Evolutionary conservation across 2,797 vertebrate species (phyloP), one percentile per base, ranked within the genome.

Genomic region (Fratercula arctica): DNA sequence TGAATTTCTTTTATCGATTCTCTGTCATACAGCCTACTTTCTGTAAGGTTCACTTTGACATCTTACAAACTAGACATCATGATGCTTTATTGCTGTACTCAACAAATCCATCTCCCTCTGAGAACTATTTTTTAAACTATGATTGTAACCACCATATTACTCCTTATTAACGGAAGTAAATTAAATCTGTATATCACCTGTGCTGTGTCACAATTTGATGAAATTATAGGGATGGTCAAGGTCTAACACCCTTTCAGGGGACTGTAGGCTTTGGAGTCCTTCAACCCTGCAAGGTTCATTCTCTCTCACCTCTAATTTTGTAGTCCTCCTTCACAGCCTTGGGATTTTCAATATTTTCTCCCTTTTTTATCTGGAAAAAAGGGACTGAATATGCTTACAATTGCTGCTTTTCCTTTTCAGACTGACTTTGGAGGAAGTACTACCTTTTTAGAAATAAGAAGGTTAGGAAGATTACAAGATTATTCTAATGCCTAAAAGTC

Each of bases 1-100:
- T 80, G 64, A 87, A 37, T 68, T 91, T 91, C 64, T 93, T 94
- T 80, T 90, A 95, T 95, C 3, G 90, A 95, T 93, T 94, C 41
- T 83, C 80, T 95, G 81, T 95, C 93, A 93, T 87, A 75, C 23
- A 87, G 20, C 14, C 57, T 85, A 51, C 13, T 76, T 93, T 87
- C 68, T 87, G 41, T 69, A 69, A 85, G 43, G 72, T 81, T 96
- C 76, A 56, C 25, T 80, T 92, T 91, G 93, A 93, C 85, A 76
- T 89, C 82, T 91, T 78, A 91, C 53, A 89, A 95, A 95, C 72
- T 37, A 96, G 79, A 67, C n/a, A 92, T 85, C 66, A 41, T 0
- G 1, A 73, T 45, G 46, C 6, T 96, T 95, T 91, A 81, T 59
- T 92, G 46, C 35, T 59, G 31, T 25, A 81, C 46, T 50, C 10